Conservation (phyloP, 2,888 invertebrate genomes). For the Alviniconcha strummeri region DNA sequence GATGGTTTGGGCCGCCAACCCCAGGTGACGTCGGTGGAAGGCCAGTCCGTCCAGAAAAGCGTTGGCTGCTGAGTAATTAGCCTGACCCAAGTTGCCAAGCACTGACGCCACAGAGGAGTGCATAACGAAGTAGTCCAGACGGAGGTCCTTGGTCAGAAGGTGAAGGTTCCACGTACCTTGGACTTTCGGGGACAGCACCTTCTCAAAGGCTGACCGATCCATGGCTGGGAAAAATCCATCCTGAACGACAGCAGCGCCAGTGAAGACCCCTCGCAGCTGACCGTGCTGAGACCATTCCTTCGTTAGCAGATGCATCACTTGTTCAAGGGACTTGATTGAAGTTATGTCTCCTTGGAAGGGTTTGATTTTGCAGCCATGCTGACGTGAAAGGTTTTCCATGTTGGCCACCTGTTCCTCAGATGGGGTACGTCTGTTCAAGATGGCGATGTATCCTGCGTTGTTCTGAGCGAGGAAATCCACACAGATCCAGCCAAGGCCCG, state of each 20-base stretch:
- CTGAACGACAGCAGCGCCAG: no score
- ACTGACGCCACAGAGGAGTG: slow-evolving; percentile 59
- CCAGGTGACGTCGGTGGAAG: slow-evolving; percentile 47
- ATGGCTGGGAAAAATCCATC: slow-evolving; percentile 43
- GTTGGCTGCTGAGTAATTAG: slow-evolving; percentile 60
- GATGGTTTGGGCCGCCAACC: slow-evolving; percentile 52
- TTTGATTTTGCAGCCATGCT: slow-evolving; percentile 40
- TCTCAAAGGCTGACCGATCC: slow-evolving; percentile 41
- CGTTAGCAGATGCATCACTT: no score
- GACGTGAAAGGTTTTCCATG: slow-evolving; percentile 35
- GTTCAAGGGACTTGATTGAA: slow-evolving; percentile 42
- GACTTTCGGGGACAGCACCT: slow-evolving; percentile 53
- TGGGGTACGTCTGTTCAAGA: slow-evolving; percentile 47
- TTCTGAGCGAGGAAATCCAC: slow-evolving; percentile 45
- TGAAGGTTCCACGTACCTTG: slow-evolving; percentile 60
- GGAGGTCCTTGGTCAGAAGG: slow-evolving; percentile 41
- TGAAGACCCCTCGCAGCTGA: no score
- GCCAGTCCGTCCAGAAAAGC: slow-evolving; percentile 59
- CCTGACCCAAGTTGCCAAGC: slow-evolving; percentile 56
- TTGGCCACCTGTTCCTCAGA: slow-evolving; percentile 36
- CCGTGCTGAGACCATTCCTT: no score
- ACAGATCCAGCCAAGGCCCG: slow-evolving; percentile 59
- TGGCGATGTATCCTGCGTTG: slow-evolving; percentile 49
- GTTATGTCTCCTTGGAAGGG: slow-evolving; percentile 49
- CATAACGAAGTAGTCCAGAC: slow-evolving; percentile 59